phyloP scores from a whole-genome alignment of 1,140 invertebrate genomes.

The Saccostrea cuccullata region DNA sequence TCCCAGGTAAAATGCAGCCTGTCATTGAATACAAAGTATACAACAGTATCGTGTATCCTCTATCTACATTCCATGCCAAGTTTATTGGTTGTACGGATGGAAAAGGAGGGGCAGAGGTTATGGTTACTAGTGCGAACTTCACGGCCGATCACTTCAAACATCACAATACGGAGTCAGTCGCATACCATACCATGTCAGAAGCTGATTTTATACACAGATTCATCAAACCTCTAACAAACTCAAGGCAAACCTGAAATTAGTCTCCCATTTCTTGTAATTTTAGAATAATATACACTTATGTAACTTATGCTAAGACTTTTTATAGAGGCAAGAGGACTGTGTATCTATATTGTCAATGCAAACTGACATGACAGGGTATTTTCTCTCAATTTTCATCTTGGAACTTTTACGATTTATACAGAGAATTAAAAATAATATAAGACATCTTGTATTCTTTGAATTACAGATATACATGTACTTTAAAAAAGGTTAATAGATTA shows the following conservation, averaged over 20 bases:
- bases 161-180: constrained; percentile 58
- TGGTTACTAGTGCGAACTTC: constrained; percentile 69
- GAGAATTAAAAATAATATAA: no score
- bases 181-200: constrained; percentile 65
- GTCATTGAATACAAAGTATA: constrained; percentile 72
- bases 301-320: no score
- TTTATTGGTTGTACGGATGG: constrained; percentile 68
- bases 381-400: no score
- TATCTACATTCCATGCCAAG: constrained; percentile 62
- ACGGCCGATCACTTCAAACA: constrained; percentile 65
- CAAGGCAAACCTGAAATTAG: constrained; percentile 35
- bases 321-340: no score
- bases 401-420: no score
- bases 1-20: constrained; percentile 63
- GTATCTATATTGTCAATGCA: no score
- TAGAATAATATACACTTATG: no score
- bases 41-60: constrained; percentile 66
- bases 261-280: not conserved
- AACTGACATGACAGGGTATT: no score
- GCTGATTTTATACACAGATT: constrained; percentile 64
- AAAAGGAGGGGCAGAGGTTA: constrained; percentile 58
- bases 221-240: constrained; percentile 56
- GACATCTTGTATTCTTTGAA: not conserved
- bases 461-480: no score
- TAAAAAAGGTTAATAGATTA: no score